A percentile compares a stretch with the other conserved stretches of the same genome.
These are phyloP conservation scores for Rapana venosa DNA, from an alignment of 2,888 invertebrate species.

Conservation along the genomic window DNA sequence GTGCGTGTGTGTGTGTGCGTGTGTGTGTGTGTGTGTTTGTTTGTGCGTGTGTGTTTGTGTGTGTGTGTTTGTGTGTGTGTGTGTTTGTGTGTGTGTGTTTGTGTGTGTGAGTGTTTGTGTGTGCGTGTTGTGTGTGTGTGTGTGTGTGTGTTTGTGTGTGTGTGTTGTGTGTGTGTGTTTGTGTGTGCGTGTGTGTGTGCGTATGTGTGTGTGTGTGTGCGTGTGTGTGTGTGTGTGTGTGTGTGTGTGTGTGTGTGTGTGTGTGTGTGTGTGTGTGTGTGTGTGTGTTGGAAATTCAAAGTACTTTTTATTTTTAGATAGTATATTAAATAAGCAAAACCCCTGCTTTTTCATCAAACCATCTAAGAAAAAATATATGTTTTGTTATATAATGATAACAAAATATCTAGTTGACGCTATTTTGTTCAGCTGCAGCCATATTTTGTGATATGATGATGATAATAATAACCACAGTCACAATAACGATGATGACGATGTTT, in stretches of 20 bases:
- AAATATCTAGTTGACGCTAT: too few species aligned
- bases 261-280: not conserved
- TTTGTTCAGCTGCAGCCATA: too few species aligned
- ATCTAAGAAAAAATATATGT: too few species aligned
- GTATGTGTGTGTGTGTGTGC: not conserved
- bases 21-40: not conserved
- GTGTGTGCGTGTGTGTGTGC: not conserved
- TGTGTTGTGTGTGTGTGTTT: not conserved
- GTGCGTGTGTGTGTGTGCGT: not conserved
- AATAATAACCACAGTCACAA: too few species aligned
- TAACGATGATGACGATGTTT: too few species aligned
- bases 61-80: not conserved
- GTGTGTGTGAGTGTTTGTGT: slow-evolving; percentile 3
- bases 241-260: slow-evolving; percentile 2
- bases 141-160: not conserved
- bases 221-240: slow-evolving; percentile 14
- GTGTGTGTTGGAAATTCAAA: too few species aligned
- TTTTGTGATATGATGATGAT: too few species aligned
- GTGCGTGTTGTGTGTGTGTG: not conserved
- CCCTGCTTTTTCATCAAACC: too few species aligned
- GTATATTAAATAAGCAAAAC: too few species aligned
- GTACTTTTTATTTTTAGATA: too few species aligned
- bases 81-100: slow-evolving; percentile 5
- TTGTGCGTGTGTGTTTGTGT: not conserved
- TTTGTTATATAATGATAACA: too few species aligned